phyloP scores from a whole-genome alignment of 2,888 invertebrate genomes.

The Drosophila affinis region DNA sequence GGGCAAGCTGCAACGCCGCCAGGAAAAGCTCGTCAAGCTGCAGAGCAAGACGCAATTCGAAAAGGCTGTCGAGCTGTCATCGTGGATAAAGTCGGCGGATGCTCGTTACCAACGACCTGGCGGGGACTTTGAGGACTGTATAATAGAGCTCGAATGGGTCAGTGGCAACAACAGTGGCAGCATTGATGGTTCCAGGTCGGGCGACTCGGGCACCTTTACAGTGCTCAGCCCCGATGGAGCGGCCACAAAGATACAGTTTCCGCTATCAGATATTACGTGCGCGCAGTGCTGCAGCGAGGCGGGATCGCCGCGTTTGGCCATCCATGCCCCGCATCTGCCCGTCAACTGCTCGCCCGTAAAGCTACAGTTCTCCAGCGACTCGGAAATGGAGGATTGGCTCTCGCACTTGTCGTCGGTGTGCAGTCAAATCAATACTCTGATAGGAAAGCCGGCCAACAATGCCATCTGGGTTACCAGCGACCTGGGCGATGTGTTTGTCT shows the following conservation, averaged over 20 bases:
- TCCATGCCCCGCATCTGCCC: slow-evolving; percentile 88
- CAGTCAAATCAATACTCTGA: slow-evolving; percentile 89
- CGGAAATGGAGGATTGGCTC: slow-evolving; percentile 95
- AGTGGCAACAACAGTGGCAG: slow-evolving; percentile 84
- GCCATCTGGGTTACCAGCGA: slow-evolving; percentile 91
- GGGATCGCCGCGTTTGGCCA: slow-evolving; percentile 89
- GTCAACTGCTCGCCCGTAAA: slow-evolving; percentile 86
- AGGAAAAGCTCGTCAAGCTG: slow-evolving; percentile 83
- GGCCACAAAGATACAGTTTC: slow-evolving; percentile 89
- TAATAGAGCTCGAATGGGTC: slow-evolving; percentile 93
- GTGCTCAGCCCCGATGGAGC: slow-evolving; percentile 91
- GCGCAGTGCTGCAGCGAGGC: slow-evolving; percentile 92
- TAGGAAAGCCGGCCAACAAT: slow-evolving; percentile 88
- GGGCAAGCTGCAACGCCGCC: slow-evolving; percentile 87
- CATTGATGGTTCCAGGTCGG: slow-evolving; percentile 85
- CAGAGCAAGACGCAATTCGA: slow-evolving; percentile 87
- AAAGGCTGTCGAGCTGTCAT: slow-evolving; percentile 92
- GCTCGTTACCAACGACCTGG: slow-evolving; percentile 87
- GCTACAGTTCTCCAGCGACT: slow-evolving; percentile 92
- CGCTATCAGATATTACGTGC: slow-evolving; percentile 90
- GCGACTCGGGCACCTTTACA: slow-evolving; percentile 88
- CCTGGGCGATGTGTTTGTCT: slow-evolving; percentile 92
- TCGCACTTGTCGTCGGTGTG: slow-evolving; percentile 91
- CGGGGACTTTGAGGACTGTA: slow-evolving; percentile 88
- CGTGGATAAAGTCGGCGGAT: slow-evolving; percentile 94